phyloP scores from a whole-genome alignment of 2,113 vertebrate species.

The Ia io region DNA sequence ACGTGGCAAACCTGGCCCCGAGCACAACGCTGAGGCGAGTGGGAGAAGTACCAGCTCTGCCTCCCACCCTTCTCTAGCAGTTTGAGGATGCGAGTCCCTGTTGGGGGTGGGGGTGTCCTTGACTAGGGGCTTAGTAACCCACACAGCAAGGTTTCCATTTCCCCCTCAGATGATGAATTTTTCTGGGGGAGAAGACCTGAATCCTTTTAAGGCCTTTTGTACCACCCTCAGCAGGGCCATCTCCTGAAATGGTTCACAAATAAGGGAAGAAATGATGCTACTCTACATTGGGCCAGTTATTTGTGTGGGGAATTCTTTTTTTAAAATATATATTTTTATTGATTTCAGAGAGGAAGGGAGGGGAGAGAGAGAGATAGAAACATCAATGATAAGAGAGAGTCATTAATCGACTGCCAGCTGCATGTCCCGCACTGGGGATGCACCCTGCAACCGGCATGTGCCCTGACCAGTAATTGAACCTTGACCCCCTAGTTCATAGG shows the following conservation, averaged over 20 bases:
- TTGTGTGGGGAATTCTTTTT: not conserved
- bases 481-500: no score
- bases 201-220: not conserved
- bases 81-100: no score
- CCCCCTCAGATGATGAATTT: not conserved
- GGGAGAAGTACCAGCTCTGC: not conserved
- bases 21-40: not conserved
- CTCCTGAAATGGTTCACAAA: not conserved
- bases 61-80: not conserved
- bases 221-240: not conserved
- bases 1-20: not conserved
- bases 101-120: not conserved
- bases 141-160: not conserved
- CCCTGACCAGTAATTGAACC: no score
- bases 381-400: no score
- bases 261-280: not conserved
- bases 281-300: not conserved
- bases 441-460: no score
- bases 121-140: not conserved
- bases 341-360: no score
- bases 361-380: no score
- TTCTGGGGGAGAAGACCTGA: not conserved
- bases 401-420: no score
- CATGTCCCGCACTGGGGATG: no score
- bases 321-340: no score